Conservation (phyloP, 1,140 invertebrate species). For the Lasaia peninsularis region DNA sequence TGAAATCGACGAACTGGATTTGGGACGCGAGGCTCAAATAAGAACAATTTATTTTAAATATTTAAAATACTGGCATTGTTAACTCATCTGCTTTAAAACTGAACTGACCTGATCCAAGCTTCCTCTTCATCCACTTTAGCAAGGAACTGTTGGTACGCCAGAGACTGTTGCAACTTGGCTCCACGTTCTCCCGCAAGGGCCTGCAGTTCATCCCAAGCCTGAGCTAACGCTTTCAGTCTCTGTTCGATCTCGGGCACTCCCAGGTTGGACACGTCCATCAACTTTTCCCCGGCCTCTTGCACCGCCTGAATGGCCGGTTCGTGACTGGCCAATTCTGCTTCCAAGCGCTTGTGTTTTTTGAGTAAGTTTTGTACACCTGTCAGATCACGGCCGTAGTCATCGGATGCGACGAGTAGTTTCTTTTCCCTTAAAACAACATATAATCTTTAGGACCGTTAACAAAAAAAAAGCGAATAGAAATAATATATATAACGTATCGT, state of each 20-base stretch:
- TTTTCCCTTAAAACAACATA: constrained; percentile 86
- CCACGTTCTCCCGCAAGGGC: constrained; percentile 91
- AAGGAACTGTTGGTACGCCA: constrained; percentile 97
- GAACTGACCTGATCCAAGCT: constrained; percentile 91
- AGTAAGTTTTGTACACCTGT: constrained; percentile 98
- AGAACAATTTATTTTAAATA: no score
- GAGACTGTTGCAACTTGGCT: constrained; percentile 95
- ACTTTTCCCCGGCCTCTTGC: constrained; percentile 95
- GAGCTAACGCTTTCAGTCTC: constrained; percentile 88
- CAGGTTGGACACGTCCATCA: constrained; percentile 98
- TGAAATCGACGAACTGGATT: no score
- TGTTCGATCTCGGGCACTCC: constrained; percentile 97
- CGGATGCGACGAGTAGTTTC: constrained; percentile 97
- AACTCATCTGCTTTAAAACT: no score
- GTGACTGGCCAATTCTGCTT: constrained; percentile 96
- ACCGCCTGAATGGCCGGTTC: constrained; percentile 98
- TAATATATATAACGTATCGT: no score
- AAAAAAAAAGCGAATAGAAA: no score
- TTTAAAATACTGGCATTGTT: no score
- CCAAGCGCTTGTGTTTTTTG: constrained; percentile 98
- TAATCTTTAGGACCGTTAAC: no score
- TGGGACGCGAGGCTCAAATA: no score
- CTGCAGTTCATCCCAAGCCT: constrained; percentile 95
- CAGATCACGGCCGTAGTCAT: constrained; percentile 98
- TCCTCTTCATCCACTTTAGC: constrained; percentile 99